These are phyloP conservation scores for Calephelis perditalis DNA, from an alignment of 2,888 invertebrate genomes.

Conservation along the genomic window DNA sequence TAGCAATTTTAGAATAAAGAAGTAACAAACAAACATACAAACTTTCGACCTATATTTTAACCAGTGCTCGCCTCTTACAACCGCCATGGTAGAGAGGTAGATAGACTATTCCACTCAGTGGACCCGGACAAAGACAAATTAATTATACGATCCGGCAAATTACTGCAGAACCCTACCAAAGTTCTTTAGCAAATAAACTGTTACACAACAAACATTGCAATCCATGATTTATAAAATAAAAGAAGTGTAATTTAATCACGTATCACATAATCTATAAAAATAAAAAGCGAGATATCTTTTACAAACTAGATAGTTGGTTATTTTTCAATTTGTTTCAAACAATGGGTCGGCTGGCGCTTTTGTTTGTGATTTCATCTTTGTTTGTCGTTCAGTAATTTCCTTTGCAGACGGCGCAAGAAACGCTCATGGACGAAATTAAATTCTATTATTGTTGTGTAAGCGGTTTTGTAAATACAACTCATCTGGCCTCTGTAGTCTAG, in stretches of 20 bases:
- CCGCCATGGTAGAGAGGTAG: too few relatives aligned
- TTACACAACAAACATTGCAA: too few relatives aligned
- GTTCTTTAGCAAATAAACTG: too few relatives aligned
- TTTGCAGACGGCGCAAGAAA: constrained; percentile 30
- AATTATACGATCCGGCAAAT: too few relatives aligned
- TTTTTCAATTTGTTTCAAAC: constrained; percentile 37
- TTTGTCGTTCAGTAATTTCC: constrained; percentile 37
- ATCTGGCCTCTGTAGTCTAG: too few relatives aligned
- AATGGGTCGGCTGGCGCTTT: constrained; percentile 34
- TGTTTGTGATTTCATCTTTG: constrained; percentile 37
- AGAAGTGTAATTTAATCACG: constrained; percentile 4
- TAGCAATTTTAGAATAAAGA: too few relatives aligned
- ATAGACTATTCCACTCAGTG: too few relatives aligned
- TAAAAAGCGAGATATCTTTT: constrained; percentile 20
- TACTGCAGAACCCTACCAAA: too few relatives aligned
- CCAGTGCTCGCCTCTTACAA: too few relatives aligned
- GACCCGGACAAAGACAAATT: too few relatives aligned
- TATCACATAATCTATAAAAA: constrained; percentile 18
- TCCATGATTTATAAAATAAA: not conserved
- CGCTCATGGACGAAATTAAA: constrained; percentile 26
- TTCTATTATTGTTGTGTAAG: constrained; percentile 7
- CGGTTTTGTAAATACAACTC: not conserved
- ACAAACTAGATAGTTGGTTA: constrained; percentile 29
- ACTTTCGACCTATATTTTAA: too few relatives aligned
- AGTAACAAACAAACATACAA: too few relatives aligned